Evolutionary conservation across 2,888 invertebrate species (phyloP).

Genomic region (Habroteleia sp.): DNA sequence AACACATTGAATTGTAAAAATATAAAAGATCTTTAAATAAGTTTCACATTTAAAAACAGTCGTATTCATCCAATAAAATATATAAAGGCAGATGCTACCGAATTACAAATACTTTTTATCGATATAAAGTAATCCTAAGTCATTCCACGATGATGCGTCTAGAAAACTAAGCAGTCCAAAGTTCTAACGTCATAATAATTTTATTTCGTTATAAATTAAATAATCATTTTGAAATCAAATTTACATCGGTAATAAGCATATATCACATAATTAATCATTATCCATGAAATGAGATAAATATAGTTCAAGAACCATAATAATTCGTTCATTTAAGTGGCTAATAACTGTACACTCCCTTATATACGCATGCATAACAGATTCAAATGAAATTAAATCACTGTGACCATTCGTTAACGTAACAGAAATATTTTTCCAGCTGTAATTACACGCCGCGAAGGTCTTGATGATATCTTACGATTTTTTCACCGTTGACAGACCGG

Average conservation of each 20-base stretch:
- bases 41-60: conserved; percentile 21
- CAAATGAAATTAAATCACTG: conserved; percentile 40
- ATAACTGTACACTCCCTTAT: conserved; percentile 31
- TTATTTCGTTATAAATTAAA: no score
- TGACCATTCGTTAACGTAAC: conserved; percentile 35
- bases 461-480: conserved; percentile 38
- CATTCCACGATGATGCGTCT: no score
- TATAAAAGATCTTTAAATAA: conserved; percentile 34
- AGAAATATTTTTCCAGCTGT: conserved; percentile 42
- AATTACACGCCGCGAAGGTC: conserved; percentile 27
- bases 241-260: conserved; percentile 8
- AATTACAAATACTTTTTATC: conserved; percentile 1
- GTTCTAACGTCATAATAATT: no score
- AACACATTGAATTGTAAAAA: conserved; percentile 44
- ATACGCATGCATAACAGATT: conserved; percentile 4
- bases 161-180: background rate
- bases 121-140: background rate
- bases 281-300: conserved; percentile 32
- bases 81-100: conserved; percentile 6
- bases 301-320: conserved; percentile 29
- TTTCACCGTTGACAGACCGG: conserved; percentile 12
- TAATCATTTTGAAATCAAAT: conserved; percentile 21
- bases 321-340: conserved; percentile 40
- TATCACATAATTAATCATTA: conserved; percentile 27
- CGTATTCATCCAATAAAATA: background rate